Percentiles rank a stretch among this genome's conserved stretches.
Evolutionary conservation across 30 jellyfish, hydroid and myxozoan species (phyloP).

Genomic region (Aurelia aurita): DNA sequence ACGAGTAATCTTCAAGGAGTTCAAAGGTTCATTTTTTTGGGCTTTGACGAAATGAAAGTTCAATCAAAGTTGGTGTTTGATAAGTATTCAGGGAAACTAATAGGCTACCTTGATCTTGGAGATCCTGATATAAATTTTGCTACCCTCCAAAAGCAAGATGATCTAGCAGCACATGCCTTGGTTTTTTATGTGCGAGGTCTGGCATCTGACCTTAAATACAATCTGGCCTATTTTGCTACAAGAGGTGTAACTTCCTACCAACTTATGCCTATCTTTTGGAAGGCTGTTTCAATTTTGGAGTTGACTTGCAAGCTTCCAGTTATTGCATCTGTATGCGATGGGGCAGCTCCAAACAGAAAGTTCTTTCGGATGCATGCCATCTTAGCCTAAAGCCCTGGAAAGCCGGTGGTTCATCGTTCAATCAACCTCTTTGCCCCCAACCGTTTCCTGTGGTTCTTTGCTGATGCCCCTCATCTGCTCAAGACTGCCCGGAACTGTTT

Average conservation of each 20-base stretch:
- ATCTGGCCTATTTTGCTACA: slow-evolving; percentile 61
- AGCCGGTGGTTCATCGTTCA: slow-evolving; percentile 39
- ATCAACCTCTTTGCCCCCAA: slow-evolving; percentile 42
- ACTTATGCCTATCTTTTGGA: slow-evolving; percentile 59
- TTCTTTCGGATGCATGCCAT: slow-evolving; percentile 44
- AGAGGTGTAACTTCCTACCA: slow-evolving; percentile 53
- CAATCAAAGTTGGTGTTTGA: slow-evolving; percentile 78
- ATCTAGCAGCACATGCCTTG: slow-evolving; percentile 67
- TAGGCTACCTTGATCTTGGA: slow-evolving; percentile 64
- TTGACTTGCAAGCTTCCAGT: slow-evolving; percentile 32
- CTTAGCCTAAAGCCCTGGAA: slow-evolving; percentile 35
- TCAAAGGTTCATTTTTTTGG: slow-evolving; percentile 38
- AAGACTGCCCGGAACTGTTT: slow-evolving; percentile 45
- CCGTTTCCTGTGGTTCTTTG: slow-evolving; percentile 51
- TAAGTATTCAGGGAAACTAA: slow-evolving; percentile 67
- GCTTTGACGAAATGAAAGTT: slow-evolving; percentile 71
- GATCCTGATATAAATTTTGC: slow-evolving; percentile 46
- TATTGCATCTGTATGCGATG: slow-evolving; percentile 72
- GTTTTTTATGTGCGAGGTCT: slow-evolving; percentile 55
- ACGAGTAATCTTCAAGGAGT: slow-evolving; percentile 21
- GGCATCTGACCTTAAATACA: slow-evolving; percentile 13
- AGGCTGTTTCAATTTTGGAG: slow-evolving; percentile 53
- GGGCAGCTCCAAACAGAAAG: slow-evolving; percentile 68
- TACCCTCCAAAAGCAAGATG: slow-evolving; percentile 10
- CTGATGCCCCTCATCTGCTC: slow-evolving; percentile 67